phyloP scores from a whole-genome alignment of 2,113 vertebrate genomes.

The Hyperoodon ampullatus region DNA sequence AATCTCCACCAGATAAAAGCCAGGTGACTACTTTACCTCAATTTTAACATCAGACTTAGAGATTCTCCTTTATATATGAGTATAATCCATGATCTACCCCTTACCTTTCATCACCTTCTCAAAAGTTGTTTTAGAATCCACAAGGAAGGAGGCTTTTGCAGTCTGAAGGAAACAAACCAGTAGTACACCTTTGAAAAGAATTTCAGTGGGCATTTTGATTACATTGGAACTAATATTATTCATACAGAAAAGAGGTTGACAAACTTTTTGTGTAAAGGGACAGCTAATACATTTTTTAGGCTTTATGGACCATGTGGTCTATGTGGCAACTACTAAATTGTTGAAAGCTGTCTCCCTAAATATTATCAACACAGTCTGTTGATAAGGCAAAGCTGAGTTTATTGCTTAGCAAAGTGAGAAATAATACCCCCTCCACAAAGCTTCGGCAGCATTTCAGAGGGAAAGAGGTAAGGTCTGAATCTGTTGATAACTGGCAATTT shows the following conservation, averaged over 20 bases:
- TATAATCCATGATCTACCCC: neutral
- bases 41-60: neutral
- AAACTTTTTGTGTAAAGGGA: neutral
- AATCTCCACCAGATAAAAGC: neutral
- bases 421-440: neutral
- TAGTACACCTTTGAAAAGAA: neutral
- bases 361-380: constrained; percentile 1
- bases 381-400: neutral
- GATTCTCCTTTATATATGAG: neutral
- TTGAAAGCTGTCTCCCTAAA: constrained; percentile 3
- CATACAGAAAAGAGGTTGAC: neutral
- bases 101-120: neutral
- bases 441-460: neutral
- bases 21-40: neutral
- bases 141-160: neutral
- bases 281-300: neutral
- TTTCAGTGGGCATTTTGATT: neutral
- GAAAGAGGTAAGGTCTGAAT: neutral
- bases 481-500: neutral
- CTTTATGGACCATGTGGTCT: neutral
- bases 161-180: neutral
- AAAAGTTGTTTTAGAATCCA: neutral
- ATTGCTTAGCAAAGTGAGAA: neutral
- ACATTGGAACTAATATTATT: neutral
- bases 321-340: neutral